Conservation (phyloP, 2,888 invertebrate genomes). For the Patella ulyssiponensis region DNA sequence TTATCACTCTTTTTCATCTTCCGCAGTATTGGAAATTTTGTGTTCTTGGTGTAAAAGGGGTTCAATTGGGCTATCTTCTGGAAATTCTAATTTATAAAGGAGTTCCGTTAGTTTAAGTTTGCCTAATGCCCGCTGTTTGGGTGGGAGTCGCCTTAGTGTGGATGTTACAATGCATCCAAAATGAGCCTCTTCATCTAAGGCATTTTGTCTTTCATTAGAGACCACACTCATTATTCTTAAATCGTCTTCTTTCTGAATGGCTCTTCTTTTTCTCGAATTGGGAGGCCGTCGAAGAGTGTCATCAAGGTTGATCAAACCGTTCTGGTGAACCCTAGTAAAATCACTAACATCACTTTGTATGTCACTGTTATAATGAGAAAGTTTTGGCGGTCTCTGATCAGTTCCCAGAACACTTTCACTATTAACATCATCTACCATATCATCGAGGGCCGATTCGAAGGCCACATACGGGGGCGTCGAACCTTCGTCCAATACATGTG, state of each 20-base stretch:
- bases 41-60: no score
- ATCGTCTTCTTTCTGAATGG: neutral
- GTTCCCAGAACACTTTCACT: neutral
- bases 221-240: neutral
- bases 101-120: slow-evolving; percentile 5
- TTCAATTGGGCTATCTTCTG: neutral
- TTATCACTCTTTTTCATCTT: no score
- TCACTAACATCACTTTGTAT: neutral
- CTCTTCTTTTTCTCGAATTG: neutral
- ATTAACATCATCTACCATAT: neutral
- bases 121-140: neutral
- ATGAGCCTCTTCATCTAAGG: slow-evolving; percentile 6
- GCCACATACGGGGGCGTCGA: neutral
- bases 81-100: neutral
- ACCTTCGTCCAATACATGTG: neutral
- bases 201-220: neutral
- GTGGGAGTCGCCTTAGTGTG: neutral
- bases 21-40: no score
- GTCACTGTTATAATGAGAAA: slow-evolving; percentile 8
- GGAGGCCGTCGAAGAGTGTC: neutral
- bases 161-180: slow-evolving; percentile 2
- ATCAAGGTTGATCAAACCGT: neutral
- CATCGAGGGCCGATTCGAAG: neutral
- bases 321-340: no score
- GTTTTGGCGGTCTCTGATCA: neutral